Evolutionary conservation across 2,113 vertebrate species (phyloP).

Genomic region (Rhynchomys soricoides): DNA sequence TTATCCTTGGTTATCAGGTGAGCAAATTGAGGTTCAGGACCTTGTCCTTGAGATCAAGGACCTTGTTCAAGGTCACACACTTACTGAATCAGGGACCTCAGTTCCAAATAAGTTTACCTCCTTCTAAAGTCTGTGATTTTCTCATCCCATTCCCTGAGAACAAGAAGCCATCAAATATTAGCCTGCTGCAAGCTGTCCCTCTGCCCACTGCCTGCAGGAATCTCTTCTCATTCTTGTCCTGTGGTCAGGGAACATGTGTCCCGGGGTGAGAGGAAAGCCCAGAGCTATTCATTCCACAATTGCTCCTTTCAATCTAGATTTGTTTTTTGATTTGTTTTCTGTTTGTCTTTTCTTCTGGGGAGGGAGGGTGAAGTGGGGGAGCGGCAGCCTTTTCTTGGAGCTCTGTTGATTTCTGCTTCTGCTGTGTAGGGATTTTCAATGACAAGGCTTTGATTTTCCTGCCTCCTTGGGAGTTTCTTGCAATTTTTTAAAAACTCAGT

Average conservation of each 20-base stretch:
- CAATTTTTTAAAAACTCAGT: constrained; percentile 20
- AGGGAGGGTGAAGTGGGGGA: not conserved
- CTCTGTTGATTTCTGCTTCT: constrained; percentile 69
- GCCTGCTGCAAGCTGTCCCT: not conserved
- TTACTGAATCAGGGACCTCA: not conserved
- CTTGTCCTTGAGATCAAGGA: not conserved
- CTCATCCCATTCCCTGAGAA: not conserved
- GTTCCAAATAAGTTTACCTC: not conserved
- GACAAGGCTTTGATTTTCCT: constrained; percentile 71
- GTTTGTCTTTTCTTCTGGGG: constrained; percentile 71
- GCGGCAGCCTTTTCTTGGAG: constrained; percentile 53
- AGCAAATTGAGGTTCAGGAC: not conserved
- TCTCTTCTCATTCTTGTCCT: not conserved
- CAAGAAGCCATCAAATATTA: not conserved
- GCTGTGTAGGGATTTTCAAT: constrained; percentile 76
- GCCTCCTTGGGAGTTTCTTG: constrained; percentile 62
- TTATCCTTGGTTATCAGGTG: not conserved
- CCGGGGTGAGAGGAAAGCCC: not conserved
- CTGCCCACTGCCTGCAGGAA: no score
- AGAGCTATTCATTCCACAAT: constrained; percentile 33
- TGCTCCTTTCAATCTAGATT: constrained; percentile 61
- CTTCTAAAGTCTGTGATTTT: not conserved
- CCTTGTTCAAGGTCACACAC: not conserved
- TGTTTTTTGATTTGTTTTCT: constrained; percentile 73
- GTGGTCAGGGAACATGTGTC: not conserved